Conservation (phyloP, 1,140 invertebrate genomes). For the Mercenaria mercenaria region DNA sequence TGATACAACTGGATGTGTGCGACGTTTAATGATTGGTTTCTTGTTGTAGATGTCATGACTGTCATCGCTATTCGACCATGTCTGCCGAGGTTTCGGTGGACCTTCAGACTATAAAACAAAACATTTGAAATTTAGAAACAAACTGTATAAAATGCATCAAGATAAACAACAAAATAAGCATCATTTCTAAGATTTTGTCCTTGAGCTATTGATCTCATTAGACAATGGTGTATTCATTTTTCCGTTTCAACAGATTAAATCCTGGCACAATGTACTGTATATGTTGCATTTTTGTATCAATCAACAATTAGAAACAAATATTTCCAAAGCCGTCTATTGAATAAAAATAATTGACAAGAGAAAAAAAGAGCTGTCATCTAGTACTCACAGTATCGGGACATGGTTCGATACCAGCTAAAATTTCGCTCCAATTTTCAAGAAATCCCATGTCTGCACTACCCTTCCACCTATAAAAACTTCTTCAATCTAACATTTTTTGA, state of each 20-base stretch:
- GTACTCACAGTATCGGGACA: constrained; percentile 19
- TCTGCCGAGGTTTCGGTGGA: constrained; percentile 59
- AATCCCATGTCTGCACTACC: constrained; percentile 10
- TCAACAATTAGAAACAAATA: too few species aligned
- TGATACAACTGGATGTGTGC: constrained; percentile 25
- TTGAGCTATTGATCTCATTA: too few species aligned
- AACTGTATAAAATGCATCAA: not conserved
- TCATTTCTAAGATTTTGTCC: not conserved
- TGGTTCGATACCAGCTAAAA: constrained; percentile 18
- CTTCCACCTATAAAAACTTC: not conserved
- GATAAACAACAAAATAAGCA: not conserved
- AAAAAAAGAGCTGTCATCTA: too few species aligned
- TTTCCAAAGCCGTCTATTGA: too few species aligned
- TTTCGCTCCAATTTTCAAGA: constrained; percentile 50
- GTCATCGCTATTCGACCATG: constrained; percentile 61
- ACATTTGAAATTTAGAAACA: too few species aligned
- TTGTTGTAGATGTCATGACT: constrained; percentile 56
- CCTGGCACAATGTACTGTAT: too few species aligned
- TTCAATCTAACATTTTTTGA: not conserved
- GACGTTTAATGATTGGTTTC: constrained; percentile 57
- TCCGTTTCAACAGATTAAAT: too few species aligned
- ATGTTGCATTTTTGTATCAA: too few species aligned
- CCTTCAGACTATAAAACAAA: constrained; percentile 60
- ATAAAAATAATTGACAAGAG: too few species aligned
- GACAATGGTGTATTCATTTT: too few species aligned